Percentiles rank a stretch among this genome's conserved stretches.
Conservation (phyloP, 1,140 invertebrate species). For the Macrocentrus cingulum region DNA sequence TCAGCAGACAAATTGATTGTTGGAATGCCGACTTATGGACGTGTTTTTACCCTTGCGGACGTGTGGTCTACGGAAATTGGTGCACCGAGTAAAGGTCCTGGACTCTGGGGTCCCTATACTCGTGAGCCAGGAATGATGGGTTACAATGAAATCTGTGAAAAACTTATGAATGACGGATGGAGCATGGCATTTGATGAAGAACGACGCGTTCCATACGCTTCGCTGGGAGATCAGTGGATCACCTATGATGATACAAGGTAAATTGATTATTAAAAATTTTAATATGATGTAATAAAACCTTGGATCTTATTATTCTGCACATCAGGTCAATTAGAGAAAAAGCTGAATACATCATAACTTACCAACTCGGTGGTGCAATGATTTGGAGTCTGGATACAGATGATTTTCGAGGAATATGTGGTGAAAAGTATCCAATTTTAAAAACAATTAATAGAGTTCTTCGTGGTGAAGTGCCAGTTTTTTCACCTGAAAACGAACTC, state of each 20-base stretch:
- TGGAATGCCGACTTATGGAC: slow-evolving; percentile 68
- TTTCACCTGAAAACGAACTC: neutral
- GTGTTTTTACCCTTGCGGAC: slow-evolving; percentile 63
- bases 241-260: slow-evolving; percentile 69
- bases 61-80: slow-evolving; percentile 55
- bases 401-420: slow-evolving; percentile 67
- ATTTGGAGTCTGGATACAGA: slow-evolving; percentile 76
- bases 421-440: slow-evolving; percentile 65
- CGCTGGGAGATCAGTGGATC: no score
- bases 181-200: slow-evolving; percentile 58
- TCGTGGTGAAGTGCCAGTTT: slow-evolving; percentile 25
- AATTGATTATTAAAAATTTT: no score
- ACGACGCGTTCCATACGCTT: slow-evolving; percentile 68
- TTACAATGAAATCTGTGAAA: slow-evolving; percentile 72
- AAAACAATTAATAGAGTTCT: slow-evolving; percentile 59
- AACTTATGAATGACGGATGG: slow-evolving; percentile 47
- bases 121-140: slow-evolving; percentile 69
- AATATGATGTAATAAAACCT: no score
- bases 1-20: slow-evolving; percentile 65
- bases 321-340: no score
- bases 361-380: slow-evolving; percentile 67
- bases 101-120: slow-evolving; percentile 71
- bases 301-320: no score
- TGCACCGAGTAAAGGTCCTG: slow-evolving; percentile 61
- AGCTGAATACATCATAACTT: no score